Conservation (phyloP, 2,113 vertebrate species). For the Peromyscus californicus region DNA sequence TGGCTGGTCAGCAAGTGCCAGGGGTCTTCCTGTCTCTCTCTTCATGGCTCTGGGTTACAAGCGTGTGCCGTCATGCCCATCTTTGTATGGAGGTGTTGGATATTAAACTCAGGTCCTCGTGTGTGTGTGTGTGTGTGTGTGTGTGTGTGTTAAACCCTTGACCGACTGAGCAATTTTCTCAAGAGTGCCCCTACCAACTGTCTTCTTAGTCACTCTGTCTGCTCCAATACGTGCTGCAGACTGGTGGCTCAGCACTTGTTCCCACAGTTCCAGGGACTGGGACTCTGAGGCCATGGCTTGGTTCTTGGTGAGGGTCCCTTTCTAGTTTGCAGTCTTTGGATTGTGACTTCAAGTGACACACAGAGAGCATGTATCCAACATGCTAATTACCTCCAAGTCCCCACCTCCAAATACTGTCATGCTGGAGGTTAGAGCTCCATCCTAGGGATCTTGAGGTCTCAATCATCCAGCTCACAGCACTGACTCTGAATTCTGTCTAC, state of each 20-base stretch:
- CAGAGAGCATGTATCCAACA: neutral
- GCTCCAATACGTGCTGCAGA: neutral
- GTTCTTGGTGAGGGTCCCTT: neutral
- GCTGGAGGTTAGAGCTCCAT: neutral
- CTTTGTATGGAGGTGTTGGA: neutral
- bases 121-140: neutral
- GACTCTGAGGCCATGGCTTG: neutral
- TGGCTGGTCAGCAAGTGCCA: neutral
- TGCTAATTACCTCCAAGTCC: neutral
- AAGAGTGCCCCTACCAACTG: neutral
- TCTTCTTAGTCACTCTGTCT: neutral
- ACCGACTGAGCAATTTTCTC: neutral
- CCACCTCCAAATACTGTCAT: neutral
- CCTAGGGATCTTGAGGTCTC: neutral
- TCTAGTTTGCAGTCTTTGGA: neutral
- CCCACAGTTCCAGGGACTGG: neutral
- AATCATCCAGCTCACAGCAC: neutral
- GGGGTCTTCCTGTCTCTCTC: neutral
- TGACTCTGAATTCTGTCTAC: neutral
- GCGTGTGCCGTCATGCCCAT: neutral
- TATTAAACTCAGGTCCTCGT: neutral
- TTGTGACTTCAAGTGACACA: neutral
- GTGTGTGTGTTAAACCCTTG: neutral
- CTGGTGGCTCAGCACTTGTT: neutral
- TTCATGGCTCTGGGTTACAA: neutral